Evolutionary conservation across 2,888 invertebrate species (phyloP), one percentile per base, ranked within the genome.

Genomic region (Phlogophora meticulosa): DNA sequence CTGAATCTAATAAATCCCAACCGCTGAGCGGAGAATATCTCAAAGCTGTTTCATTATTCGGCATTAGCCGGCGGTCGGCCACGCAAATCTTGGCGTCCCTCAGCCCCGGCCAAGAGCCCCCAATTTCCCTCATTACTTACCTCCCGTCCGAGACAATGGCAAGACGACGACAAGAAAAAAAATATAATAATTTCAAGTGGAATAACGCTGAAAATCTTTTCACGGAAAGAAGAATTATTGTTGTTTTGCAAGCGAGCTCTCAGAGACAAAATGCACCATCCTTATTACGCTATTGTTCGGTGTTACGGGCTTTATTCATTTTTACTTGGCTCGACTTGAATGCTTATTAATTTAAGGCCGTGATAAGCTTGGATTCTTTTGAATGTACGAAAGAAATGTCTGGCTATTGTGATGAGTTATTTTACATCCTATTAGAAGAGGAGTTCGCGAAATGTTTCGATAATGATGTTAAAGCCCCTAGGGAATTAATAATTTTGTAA

Each of bases 131-230:
- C 95, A 95, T 94, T 95, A 94, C 95, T 95, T 95, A 95, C 95
- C 94, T 95, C 91, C 91, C 91, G 87, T 88, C 91, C 93, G 94
- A 95, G 95, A 95, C 96, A 95, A 96, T 95, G 89, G 95, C 91
- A 95, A 94, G 94, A 95, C 92, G 92, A 93, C 90, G 93, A 93
- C 93, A 92, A 92, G 93, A 94, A 94, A 94, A 92, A 94, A 93
- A 92, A 85, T 89, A 94, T 94, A 94, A 95, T 94, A 95, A 95
- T 94, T 94, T 95, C 95, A 95, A 95, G 95, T 95, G 95, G 95
- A 95, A 94, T 94, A 95, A 94, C 93, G 94, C 94, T 95, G 94
- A 94, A 94, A 95, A 94, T 94, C 95, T 95, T 95, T 95, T 95
- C 95, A 95, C 90, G 90, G 92, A 91, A 94, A 94, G 93, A 94